Evolutionary conservation across 2,113 vertebrate genomes (phyloP).

Genomic region (Petromus typicus): DNA sequence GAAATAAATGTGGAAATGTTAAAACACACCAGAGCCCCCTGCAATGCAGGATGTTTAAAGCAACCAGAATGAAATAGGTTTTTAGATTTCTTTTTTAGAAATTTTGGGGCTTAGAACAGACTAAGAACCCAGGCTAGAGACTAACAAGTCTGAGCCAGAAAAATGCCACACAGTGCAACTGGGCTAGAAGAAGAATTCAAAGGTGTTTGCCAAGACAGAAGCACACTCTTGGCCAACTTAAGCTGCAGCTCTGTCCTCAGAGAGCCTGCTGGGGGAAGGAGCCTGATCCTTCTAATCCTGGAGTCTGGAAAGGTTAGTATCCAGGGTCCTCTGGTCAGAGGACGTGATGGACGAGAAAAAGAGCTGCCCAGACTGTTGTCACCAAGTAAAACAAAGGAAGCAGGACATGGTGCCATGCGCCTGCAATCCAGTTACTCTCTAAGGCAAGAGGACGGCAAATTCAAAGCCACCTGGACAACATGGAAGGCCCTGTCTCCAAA

Average conservation of each 20-base stretch:
- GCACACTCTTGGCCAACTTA: no score
- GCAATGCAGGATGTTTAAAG: background rate
- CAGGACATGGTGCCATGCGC: background rate
- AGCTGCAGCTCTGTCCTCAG: background rate
- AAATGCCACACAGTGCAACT: background rate
- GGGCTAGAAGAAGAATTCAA: background rate
- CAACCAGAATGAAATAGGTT: background rate
- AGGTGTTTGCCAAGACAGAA: background rate
- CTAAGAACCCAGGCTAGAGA: background rate
- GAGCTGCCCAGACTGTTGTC: background rate
- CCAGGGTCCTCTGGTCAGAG: background rate
- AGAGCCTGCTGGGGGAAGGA: background rate
- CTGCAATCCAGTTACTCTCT: background rate
- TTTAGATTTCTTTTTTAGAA: conserved; percentile 24
- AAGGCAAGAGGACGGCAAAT: background rate
- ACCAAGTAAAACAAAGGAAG: background rate
- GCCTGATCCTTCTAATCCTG: background rate
- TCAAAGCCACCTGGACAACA: background rate
- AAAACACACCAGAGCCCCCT: background rate
- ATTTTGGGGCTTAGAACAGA: background rate
- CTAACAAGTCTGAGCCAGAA: background rate
- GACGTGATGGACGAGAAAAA: background rate
- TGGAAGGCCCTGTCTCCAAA: background rate
- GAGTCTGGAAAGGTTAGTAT: background rate
- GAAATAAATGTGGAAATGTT: background rate